phyloP scores from a whole-genome alignment of 2,888 invertebrate species.

The Dryadula phaetusa region DNA sequence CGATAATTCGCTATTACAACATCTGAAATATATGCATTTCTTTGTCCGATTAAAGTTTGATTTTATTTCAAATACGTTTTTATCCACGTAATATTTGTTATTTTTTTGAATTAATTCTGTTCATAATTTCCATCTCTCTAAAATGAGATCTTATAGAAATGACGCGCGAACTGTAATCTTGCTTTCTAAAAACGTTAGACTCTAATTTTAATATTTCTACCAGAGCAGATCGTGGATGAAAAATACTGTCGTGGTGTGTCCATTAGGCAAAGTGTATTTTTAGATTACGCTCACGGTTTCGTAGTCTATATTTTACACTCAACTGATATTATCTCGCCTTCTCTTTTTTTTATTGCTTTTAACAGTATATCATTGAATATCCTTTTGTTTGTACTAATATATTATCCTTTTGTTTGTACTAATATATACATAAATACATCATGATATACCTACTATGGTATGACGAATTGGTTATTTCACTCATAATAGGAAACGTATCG shows the following conservation, averaged over 20 bases:
- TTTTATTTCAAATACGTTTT: background rate
- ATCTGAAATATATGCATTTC: constrained; percentile 45
- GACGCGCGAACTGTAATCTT: constrained; percentile 54
- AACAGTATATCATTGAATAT: background rate
- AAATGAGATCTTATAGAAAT: constrained; percentile 39
- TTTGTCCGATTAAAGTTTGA: constrained; percentile 13
- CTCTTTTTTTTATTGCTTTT: constrained; percentile 28
- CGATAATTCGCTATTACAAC: constrained; percentile 58
- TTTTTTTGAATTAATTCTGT: background rate
- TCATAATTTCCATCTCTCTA: constrained; percentile 28
- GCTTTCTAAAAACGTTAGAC: constrained; percentile 70
- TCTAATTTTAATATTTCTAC: constrained; percentile 75
- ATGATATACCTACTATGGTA: background rate
- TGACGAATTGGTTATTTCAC: constrained; percentile 39
- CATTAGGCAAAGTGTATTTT: constrained; percentile 76
- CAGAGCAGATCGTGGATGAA: constrained; percentile 65
- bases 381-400: background rate
- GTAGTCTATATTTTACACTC: constrained; percentile 59
- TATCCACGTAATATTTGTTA: no score
- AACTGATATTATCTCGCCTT: constrained; percentile 51
- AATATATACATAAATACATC: background rate
- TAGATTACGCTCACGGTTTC: constrained; percentile 61
- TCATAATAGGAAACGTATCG: constrained; percentile 54
- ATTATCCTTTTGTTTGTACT: background rate
- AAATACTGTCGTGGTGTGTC: constrained; percentile 72